phyloP scores from a whole-genome alignment of 2,113 vertebrate species.

The Patagioenas fasciata region DNA sequence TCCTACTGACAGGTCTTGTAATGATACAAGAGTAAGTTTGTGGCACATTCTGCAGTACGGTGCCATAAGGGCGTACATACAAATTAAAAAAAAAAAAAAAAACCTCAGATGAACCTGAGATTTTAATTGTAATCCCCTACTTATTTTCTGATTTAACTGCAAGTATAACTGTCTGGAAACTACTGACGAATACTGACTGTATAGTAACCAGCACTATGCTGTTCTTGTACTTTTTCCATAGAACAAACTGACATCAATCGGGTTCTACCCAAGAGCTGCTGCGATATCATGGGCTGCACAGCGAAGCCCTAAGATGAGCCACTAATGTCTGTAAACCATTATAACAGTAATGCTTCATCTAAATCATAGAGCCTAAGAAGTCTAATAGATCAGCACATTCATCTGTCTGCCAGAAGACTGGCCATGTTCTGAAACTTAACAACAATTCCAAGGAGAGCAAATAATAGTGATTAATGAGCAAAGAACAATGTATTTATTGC shows the following conservation, averaged over 20 bases:
- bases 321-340: not conserved
- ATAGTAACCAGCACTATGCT: not conserved
- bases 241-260: not conserved
- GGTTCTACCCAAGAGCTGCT: not conserved
- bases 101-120: not conserved
- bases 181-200: not conserved
- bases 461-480: constrained; percentile 36
- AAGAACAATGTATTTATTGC: constrained; percentile 41
- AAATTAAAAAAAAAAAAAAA: not conserved
- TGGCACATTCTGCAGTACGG: not conserved
- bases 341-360: not conserved
- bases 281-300: not conserved
- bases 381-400: not conserved
- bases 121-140: not conserved
- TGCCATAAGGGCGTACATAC: not conserved
- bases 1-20: not conserved
- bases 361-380: constrained; percentile 1
- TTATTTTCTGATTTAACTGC: not conserved
- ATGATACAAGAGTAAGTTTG: not conserved
- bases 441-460: constrained; percentile 42
- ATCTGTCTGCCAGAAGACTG: not conserved
- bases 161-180: not conserved
- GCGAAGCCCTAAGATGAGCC: not conserved
- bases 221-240: not conserved
- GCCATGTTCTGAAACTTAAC: constrained; percentile 30